Base-by-base conservation (phyloP, 2,113 vertebrate species). In the Alaudala cheleensis region DNA sequence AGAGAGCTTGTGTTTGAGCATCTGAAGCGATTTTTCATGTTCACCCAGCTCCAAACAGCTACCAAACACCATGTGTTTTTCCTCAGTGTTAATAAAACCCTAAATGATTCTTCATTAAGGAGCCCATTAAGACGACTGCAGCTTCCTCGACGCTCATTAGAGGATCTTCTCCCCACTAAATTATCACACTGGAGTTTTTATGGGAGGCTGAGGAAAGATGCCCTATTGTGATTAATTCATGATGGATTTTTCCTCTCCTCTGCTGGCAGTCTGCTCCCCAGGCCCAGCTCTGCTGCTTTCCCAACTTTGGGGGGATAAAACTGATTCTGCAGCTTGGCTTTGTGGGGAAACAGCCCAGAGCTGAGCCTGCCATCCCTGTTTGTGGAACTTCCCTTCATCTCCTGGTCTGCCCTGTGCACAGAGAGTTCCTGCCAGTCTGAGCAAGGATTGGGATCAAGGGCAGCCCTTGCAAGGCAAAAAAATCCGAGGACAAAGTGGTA, bases 61-160 rank as follows among this genome's bases (percentile, higher is more conserved):
- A 86, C 83, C 88, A 95, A 96, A 95, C 94, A 95, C 89, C 85
- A 64, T 95, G 95, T 97, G 97, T 96, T 97, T 97, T 97, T 97
- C 88, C 88, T 97, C 96, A 67, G 81, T 80, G 92, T 98, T 98
- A 98, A 98, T 98, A 98, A 98, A 98, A 98, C 60, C 92, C 72
- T 81, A 98, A 98, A 97, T 97, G 97, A 97, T 97, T 97, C 97
- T 98, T 98, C 97, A 98, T 98, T 98, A 98, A 97, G 96, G 74
- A 97, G 95, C 95, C 97, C 96, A 97, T 98, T 98, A 98, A 98
- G 97, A 97, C 53, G 51, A 97, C 91, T 96, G 97, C 96, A 81
- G 97, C 96, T 98, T 97, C 97, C 96, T 97, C 60, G n/a, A 97
- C 97, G 92, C 96, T 98, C 97, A 96, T 98, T 98, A 98, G 95